Percentiles rank a stretch among this genome's conserved stretches.
phyloP scores from a whole-genome alignment of 1,140 invertebrate genomes.

The Cyclina sinensis region DNA sequence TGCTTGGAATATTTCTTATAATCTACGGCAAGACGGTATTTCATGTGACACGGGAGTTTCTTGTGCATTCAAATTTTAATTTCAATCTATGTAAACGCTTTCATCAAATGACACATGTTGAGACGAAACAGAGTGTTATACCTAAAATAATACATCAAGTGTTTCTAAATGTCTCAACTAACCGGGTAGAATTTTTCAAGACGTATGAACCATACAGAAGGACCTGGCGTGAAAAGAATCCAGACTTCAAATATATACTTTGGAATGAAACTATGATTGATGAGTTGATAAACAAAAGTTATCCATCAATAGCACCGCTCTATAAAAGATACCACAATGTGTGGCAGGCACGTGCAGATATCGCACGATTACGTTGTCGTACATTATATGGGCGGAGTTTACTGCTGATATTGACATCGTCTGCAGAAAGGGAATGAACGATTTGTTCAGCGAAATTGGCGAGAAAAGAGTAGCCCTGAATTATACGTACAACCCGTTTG shows the following conservation, averaged over 20 bases:
- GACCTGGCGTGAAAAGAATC: conserved; percentile 49
- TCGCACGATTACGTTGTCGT: conserved; percentile 55
- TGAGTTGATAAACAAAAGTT: conserved; percentile 47
- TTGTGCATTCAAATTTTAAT: conserved; percentile 59
- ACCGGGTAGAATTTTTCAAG: conserved; percentile 41
- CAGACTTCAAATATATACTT: conserved; percentile 54
- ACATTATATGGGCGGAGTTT: conserved; percentile 56
- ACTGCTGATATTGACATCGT: conserved; percentile 54
- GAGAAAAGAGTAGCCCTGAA: conserved; percentile 57
- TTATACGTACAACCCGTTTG: conserved; percentile 55
- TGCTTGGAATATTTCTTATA: conserved; percentile 30
- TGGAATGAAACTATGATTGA: conserved; percentile 58
- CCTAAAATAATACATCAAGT: conserved; percentile 60
- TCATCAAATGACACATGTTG: conserved; percentile 49
- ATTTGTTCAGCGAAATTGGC: conserved; percentile 41
- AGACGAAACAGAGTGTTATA: conserved; percentile 25
- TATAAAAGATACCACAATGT: conserved; percentile 38
- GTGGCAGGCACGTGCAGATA: conserved; percentile 56
- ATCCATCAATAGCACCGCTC: conserved; percentile 22
- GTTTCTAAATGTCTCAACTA: conserved; percentile 49
- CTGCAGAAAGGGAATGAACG: conserved; percentile 32
- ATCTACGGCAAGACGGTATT: conserved; percentile 52
- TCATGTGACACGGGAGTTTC: conserved; percentile 52
- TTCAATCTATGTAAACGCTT: conserved; percentile 60
- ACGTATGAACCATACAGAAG: conserved; percentile 38